These are phyloP conservation scores for Clamator glandarius DNA, from an alignment of 2,797 vertebrate genomes.

Conservation along the genomic window DNA sequence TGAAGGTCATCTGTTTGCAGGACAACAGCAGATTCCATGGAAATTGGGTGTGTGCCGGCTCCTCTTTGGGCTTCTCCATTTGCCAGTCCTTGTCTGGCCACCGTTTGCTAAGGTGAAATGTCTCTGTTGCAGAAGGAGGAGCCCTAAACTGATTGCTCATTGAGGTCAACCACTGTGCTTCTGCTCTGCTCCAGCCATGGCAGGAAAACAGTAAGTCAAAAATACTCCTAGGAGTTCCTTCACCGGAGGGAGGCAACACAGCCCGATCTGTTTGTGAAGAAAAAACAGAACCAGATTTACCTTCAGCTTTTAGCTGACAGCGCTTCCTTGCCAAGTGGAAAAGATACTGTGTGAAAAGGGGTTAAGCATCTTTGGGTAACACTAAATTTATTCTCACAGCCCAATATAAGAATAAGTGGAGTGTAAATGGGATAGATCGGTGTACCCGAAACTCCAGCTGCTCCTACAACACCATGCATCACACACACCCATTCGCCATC, in stretches of 20 bases:
- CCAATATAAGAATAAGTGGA: not conserved
- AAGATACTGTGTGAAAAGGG: not conserved
- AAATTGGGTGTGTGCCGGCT: fast-evolving
- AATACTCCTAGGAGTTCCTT: not conserved
- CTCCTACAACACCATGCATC: not conserved
- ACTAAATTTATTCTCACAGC: not conserved
- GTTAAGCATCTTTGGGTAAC: not conserved
- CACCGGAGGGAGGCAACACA: not conserved
- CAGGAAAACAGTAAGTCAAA: not conserved
- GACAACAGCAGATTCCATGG: not conserved
- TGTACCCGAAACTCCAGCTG: not conserved
- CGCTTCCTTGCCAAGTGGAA: not conserved
- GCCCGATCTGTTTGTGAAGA: not conserved
- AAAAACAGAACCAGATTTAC: not conserved
- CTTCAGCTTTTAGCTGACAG: not conserved
- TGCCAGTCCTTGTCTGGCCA: not conserved
- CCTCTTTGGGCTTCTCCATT: not conserved
- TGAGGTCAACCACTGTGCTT: not conserved
- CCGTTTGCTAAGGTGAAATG: not conserved
- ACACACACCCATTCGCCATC: not conserved
- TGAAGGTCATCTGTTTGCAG: not conserved
- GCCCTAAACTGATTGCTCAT: not conserved
- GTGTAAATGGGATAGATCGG: not conserved
- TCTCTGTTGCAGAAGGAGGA: not conserved
- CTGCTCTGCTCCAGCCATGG: not conserved